Conservation (phyloP, 2,113 vertebrate species). For the Channa maculata region DNA sequence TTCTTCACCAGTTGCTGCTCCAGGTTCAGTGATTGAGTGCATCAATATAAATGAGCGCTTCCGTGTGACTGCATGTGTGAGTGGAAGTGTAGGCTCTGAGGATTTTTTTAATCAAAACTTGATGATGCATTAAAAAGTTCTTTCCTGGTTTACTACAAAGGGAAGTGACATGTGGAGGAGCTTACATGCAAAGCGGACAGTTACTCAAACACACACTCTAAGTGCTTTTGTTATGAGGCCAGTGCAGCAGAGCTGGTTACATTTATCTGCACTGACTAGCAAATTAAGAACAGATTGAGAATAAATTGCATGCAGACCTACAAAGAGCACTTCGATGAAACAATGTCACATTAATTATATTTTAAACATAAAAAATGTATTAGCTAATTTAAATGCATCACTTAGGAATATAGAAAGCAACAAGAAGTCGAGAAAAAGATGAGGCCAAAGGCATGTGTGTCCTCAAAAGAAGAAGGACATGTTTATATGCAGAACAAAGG, state of each 20-base stretch:
- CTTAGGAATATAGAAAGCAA: conserved; percentile 2
- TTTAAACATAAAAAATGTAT: too few species aligned
- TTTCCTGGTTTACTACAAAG: conserved; percentile 23
- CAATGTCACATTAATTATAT: too few species aligned
- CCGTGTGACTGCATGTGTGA: conserved; percentile 12
- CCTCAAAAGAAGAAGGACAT: conserved; percentile 10
- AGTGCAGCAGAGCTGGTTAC: not conserved
- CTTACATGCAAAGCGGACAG: too few species aligned
- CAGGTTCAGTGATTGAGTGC: conserved; percentile 5
- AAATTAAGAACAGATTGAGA: too few species aligned
- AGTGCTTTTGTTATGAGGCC: not conserved
- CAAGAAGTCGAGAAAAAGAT: not conserved
- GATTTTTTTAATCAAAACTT: conserved; percentile 8
- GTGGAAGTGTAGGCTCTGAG: not conserved
- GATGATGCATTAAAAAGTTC: conserved; percentile 5
- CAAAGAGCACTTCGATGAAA: too few species aligned
- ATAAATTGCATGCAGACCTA: too few species aligned
- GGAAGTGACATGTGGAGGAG: conserved; percentile 3
- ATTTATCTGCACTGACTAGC: too few species aligned
- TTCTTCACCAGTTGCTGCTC: conserved; percentile 9
- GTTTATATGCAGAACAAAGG: conserved; percentile 37
- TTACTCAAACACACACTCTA: not conserved
- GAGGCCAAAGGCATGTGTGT: conserved; percentile 30
- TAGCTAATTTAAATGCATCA: too few species aligned
- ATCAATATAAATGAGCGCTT: conserved; percentile 16